A percentile compares a stretch with the other conserved stretches of the same genome.
Conservation (phyloP, 2,888 invertebrate genomes). For the Athripsodes cinereus region DNA sequence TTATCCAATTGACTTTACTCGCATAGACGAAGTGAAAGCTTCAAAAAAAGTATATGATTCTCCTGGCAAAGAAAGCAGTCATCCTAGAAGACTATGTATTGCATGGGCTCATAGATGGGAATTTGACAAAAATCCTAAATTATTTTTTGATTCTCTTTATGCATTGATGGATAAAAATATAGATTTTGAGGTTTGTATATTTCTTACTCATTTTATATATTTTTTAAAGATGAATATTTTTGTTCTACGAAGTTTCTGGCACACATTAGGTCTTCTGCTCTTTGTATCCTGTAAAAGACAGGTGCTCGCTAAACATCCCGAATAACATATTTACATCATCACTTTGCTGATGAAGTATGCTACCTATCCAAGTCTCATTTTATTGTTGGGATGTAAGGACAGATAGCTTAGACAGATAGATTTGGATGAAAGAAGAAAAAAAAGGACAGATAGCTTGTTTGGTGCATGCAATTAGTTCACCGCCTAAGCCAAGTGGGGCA, state of each 20-base stretch:
- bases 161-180: constrained; percentile 45
- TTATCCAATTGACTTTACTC: constrained; percentile 49
- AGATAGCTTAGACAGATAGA: no score
- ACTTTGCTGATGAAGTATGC: no score
- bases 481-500: no score
- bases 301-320: neutral
- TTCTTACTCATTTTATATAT: neutral
- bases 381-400: no score
- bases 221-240: neutral
- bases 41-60: constrained; percentile 5
- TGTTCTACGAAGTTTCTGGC: no score
- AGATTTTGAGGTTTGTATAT: constrained; percentile 44
- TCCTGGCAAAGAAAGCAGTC: neutral
- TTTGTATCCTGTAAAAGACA: no score
- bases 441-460: no score
- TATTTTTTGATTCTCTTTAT: constrained; percentile 52
- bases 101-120: constrained; percentile 78
- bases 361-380: no score
- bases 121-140: constrained; percentile 67
- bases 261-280: neutral
- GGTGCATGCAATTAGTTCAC: no score
- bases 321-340: no score
- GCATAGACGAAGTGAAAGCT: constrained; percentile 16
- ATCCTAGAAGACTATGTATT: constrained; percentile 43
- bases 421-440: no score